phyloP scores from a whole-genome alignment of 2,113 vertebrate genomes.

The Phodopus roborovskii region DNA sequence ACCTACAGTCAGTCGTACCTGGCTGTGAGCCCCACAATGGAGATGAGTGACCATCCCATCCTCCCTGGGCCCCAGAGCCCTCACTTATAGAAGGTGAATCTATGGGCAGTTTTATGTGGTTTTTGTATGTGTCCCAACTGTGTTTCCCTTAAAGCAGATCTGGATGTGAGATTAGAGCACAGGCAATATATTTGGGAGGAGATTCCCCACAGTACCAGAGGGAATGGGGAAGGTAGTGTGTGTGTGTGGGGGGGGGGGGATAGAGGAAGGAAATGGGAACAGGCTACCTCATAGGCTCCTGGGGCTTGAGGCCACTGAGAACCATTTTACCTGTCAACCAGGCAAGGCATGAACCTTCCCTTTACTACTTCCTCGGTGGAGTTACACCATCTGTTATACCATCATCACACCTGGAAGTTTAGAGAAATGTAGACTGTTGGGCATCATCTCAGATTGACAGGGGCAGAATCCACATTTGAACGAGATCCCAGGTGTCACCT shows the following conservation, averaged over 20 bases:
- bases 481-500: neutral
- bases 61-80: neutral
- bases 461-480: neutral
- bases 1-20: too few species aligned
- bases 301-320: neutral
- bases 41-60: neutral
- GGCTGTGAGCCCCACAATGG: neutral
- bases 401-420: neutral
- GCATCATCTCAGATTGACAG: neutral
- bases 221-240: neutral
- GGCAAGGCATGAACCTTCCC: neutral
- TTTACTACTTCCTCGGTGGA: neutral
- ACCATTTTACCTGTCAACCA: neutral
- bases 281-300: too few species aligned
- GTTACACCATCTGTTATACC: too few species aligned
- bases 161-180: neutral
- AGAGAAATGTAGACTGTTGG: neutral
- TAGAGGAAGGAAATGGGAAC: neutral
- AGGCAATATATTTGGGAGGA: neutral
- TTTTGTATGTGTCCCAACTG: neutral
- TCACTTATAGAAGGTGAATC: neutral
- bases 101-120: too few species aligned
- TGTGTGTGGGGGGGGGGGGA: fast-evolving
- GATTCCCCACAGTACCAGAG: neutral
- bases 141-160: neutral